Evolutionary conservation across 2,797 vertebrate genomes (phyloP).

Genomic region (Apogon hyalosoma): DNA sequence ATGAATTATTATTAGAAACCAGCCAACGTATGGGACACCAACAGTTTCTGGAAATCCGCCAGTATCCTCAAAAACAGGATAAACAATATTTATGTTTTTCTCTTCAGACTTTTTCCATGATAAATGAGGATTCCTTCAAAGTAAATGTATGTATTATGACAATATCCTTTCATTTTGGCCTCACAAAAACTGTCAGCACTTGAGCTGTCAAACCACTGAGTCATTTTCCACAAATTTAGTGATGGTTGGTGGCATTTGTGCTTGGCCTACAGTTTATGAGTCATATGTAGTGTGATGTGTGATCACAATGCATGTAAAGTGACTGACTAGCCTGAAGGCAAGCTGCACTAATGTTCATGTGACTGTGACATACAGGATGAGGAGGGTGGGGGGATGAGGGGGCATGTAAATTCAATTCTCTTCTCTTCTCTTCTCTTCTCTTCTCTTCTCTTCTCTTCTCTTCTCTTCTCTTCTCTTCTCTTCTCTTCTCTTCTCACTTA

Average conservation of each 20-base stretch:
- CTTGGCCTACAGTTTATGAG: conserved; percentile 16
- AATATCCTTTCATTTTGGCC: too few relatives aligned
- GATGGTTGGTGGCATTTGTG: not conserved
- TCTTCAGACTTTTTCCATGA: too few relatives aligned
- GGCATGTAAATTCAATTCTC: not conserved
- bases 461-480: too few relatives aligned
- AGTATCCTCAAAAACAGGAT: too few relatives aligned
- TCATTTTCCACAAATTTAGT: not conserved
- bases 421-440: not conserved
- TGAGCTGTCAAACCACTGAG: not conserved
- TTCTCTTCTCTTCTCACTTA: too few relatives aligned
- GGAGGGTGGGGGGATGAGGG: not conserved
- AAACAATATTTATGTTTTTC: too few relatives aligned
- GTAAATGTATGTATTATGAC: too few relatives aligned
- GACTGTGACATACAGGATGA: conserved; percentile 46
- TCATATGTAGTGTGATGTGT: conserved; percentile 43
- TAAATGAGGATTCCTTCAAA: too few relatives aligned
- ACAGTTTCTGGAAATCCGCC: too few relatives aligned
- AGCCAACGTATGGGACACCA: not conserved
- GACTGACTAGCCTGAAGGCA: conserved; percentile 43
- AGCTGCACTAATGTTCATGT: conserved; percentile 54
- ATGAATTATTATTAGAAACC: not conserved
- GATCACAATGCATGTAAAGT: conserved; percentile 52
- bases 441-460: too few relatives aligned
- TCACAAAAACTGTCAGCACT: too few relatives aligned